Evolutionary conservation across 2,113 vertebrate species (phyloP), one percentile per base, ranked within the genome.

Genomic region (Syrrhaptes paradoxus): DNA sequence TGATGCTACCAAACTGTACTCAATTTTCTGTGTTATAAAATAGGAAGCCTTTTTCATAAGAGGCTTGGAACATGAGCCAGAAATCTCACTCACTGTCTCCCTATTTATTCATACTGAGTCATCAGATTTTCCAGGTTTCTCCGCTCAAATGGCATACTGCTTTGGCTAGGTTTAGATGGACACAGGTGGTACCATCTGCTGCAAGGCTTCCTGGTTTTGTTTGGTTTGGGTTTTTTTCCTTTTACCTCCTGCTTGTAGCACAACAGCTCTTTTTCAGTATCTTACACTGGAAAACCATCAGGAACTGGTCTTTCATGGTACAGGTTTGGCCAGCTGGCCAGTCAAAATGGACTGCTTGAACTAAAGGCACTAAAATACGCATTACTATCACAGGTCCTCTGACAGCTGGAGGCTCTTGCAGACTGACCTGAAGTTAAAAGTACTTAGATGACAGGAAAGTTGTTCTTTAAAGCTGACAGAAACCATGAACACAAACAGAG

Each of bases 81-180:
- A 85, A 94, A 90, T 93, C 85, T 94, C 57, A 41, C 21, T 89
- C 78, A 54, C 65, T 85, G 46, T 76, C 66, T 93, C 81, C 71
- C 85, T 85, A 0, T 88, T 82, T 92, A 88, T 89, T 91, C 78
- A 87, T 58, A 90, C 92, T 81, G 83, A 95, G 86, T 94, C 85
- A 95, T 92, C 65, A 90, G 76, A 90, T 96, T 93, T 93, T 89
- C 90, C 79, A 90, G 41, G 65, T 90, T 96, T 88, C 90, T 78
- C 85, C 31, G 63, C 57, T 89, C 49, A 94, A 94, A 85, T 52
- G 76, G 90, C 90, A 96, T 2, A 7, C 43, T 87, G 72, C 80
- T 96, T 94, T 95, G 90, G 91, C 92, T 91, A 57, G 43, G 48
- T 76, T 89, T 91, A 80, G 54, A 63, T 74, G 77, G 73, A 85